These are phyloP conservation scores for Leptodactylus fuscus DNA, from an alignment of 2,113 vertebrate genomes.

Conservation along the genomic window DNA sequence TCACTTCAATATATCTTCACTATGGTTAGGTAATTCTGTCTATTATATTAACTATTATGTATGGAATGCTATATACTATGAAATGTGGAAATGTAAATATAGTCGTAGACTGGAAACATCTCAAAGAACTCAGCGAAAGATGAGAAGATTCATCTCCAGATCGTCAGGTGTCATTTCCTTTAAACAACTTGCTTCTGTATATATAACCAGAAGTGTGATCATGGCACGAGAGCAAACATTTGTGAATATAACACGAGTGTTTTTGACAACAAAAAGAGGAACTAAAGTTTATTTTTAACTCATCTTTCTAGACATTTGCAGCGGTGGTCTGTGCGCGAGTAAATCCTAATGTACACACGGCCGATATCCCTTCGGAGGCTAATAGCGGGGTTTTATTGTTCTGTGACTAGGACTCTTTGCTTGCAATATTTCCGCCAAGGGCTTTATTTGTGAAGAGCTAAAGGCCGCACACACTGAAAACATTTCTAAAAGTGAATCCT, in stretches of 20 bases:
- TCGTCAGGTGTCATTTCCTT: neutral
- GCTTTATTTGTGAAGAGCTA: slow-evolving; percentile 47
- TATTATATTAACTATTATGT: too few relatives aligned
- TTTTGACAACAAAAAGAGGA: neutral
- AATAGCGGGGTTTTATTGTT: slow-evolving; percentile 46
- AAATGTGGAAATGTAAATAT: too few relatives aligned
- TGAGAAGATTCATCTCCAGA: neutral
- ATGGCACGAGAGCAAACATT: neutral
- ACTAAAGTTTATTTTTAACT: slow-evolving; percentile 26
- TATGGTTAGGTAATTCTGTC: too few relatives aligned
- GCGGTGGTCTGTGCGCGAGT: slow-evolving; percentile 15
- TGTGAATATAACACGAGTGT: neutral
- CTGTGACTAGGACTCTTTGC: slow-evolving; percentile 27
- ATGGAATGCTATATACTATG: too few relatives aligned
- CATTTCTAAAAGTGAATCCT: slow-evolving; percentile 2
- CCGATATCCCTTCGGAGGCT: slow-evolving; percentile 51
- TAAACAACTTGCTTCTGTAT: neutral
- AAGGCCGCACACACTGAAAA: slow-evolving; percentile 46
- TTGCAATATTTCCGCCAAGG: slow-evolving; percentile 43
- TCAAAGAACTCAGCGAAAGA: neutral
- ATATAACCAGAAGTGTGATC: neutral
- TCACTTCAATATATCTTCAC: too few relatives aligned
- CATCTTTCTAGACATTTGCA: neutral
- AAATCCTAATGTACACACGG: slow-evolving; percentile 40
- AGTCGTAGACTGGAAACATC: neutral